These are phyloP conservation scores for Zootoca vivipara DNA, from an alignment of 2,113 vertebrate species.

Conservation along the genomic window DNA sequence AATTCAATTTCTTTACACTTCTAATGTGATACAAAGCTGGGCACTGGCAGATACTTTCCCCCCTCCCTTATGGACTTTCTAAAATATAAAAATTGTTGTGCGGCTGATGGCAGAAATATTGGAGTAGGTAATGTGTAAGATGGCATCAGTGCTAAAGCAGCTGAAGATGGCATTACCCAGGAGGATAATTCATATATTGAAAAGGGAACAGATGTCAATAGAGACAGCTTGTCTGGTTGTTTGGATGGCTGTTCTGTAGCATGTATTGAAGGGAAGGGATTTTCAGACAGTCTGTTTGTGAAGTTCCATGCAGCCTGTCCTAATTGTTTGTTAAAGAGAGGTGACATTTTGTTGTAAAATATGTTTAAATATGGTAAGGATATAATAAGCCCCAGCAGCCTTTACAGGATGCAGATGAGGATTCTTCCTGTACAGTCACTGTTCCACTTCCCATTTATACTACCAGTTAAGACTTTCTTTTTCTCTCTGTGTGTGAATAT, in stretches of 20 bases:
- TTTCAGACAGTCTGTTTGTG: slow-evolving; percentile 71
- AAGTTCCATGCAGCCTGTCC: slow-evolving; percentile 66
- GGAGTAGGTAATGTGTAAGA: slow-evolving; percentile 55
- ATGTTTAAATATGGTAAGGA: slow-evolving; percentile 21
- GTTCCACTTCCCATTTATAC: neutral
- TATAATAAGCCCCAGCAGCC: neutral
- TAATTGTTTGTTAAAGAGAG: slow-evolving; percentile 49
- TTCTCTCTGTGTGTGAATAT: neutral
- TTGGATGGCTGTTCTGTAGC: slow-evolving; percentile 68
- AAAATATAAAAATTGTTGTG: neutral
- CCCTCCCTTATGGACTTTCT: neutral
- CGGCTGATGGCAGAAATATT: slow-evolving; percentile 41
- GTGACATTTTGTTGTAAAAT: slow-evolving; percentile 63
- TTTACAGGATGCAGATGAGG: neutral
- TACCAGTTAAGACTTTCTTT: neutral
- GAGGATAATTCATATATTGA: slow-evolving; percentile 66
- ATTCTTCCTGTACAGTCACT: neutral
- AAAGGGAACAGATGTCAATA: slow-evolving; percentile 72
- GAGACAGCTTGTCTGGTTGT: slow-evolving; percentile 74
- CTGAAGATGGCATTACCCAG: slow-evolving; percentile 65
- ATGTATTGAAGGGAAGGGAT: slow-evolving; percentile 66
- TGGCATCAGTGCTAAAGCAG: slow-evolving; percentile 43
- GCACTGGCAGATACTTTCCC: neutral
- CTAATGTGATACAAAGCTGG: neutral
- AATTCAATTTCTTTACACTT: neutral